Evolutionary conservation across 1,140 invertebrate genomes (phyloP).

Genomic region (Drosophila serrata): DNA sequence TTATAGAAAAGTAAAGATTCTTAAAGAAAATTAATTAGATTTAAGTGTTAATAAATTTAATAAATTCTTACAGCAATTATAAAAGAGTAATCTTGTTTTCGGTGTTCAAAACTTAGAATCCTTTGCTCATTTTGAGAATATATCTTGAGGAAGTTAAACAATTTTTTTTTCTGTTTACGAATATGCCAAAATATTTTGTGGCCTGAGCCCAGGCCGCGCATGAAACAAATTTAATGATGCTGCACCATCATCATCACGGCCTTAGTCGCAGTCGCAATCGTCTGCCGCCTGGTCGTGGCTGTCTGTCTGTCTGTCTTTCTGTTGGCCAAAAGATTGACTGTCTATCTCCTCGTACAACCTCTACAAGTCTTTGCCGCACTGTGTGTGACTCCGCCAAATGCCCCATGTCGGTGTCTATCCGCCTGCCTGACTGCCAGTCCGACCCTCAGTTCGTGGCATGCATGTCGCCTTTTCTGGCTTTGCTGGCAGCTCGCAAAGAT

Average conservation of each 20-base stretch:
- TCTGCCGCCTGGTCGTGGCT: conserved; percentile 45
- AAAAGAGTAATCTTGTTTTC: too few relatives aligned
- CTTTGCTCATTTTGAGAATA: too few relatives aligned
- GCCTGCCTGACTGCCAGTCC: conserved; percentile 10
- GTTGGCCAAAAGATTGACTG: conserved; percentile 77
- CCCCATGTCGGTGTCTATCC: conserved; percentile 63
- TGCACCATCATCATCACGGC: conserved; percentile 52
- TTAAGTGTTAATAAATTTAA: too few relatives aligned
- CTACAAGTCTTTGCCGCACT: conserved; percentile 26
- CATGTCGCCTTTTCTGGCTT: conserved; percentile 76
- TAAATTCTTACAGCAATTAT: neutral
- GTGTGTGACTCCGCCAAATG: conserved; percentile 50
- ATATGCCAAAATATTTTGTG: conserved; percentile 74
- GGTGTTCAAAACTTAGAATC: too few relatives aligned
- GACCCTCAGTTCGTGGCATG: conserved; percentile 51
- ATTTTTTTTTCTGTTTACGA: conserved; percentile 13
- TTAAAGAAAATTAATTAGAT: accelerated
- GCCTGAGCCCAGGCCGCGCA: conserved; percentile 43
- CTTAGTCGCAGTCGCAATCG: conserved; percentile 24
- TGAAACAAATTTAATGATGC: conserved; percentile 82
- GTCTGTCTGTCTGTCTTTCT: conserved; percentile 72
- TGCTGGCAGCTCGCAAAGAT: conserved; percentile 51
- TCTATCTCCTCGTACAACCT: conserved; percentile 63
- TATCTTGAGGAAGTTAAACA: accelerated
- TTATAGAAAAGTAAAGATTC: accelerated